These are phyloP conservation scores for honey bee (Apis mellifera) DNA, from an alignment of 1,140 invertebrate species.

Conservation along the genomic window Amel_HAv3.1 CM009946.2:6550501-6551000, in stretches of 20 bases:
- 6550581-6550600: too few relatives aligned
- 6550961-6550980: too few relatives aligned
- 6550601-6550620: too few relatives aligned
- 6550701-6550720: neutral
- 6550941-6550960: neutral
- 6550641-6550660: too few relatives aligned
- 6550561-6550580: too few relatives aligned
- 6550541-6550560: too few relatives aligned
- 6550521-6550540: too few relatives aligned
- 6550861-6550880: constrained; percentile 21
- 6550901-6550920: neutral
- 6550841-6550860: constrained; percentile 17
- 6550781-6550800: neutral
- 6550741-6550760: neutral
- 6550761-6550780: neutral
- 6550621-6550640: too few relatives aligned
- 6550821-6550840: neutral
- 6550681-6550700: too few relatives aligned
- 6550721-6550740: neutral
- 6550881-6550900: neutral
- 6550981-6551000: too few relatives aligned
- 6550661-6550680: too few relatives aligned
- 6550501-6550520: too few relatives aligned
- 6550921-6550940: neutral
- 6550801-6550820: neutral